Base-by-base conservation (phyloP, 2,888 invertebrate genomes). In the Julus scanicus region DNA sequence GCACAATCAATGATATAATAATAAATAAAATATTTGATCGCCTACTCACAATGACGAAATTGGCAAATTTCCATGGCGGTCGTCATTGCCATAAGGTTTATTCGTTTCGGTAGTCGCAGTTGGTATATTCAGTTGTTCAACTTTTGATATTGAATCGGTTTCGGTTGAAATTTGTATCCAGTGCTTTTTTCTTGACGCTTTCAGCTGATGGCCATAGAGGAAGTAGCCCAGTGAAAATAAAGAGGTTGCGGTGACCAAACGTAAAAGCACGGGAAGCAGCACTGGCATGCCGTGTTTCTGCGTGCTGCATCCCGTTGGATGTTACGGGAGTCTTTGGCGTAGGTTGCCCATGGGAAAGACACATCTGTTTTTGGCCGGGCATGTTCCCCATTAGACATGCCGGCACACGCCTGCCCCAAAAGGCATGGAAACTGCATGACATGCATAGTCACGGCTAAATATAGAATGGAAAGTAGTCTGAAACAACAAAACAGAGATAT, bases 251-350 rank as follows among this genome's bases (percentile, higher is more conserved):
- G 63, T 63, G 63, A 63, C 63, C 63, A 63, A 8, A 17, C 63
- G 63, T n/a, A n/a, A 63, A n/a, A 63, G 63, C 63, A 63, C 63
- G 63, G 63, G 63, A n/a, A 63, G 8, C 63, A 63, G n/a, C 63
- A 17, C n/a, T 17, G 17, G 63, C 63, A 63, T 63, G 63, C 63
- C 63, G 63, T 63, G 63, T 8, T 2, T 63, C 63, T n/a, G 17
- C n/a, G 17, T 63, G 63, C 63, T n/a, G 63, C 63, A 17, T 63
- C 63, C 63, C 63, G 63, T n/a, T 63, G 53, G 53, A 53, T 53
- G 53, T 53, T 53, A 53, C 13, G 15, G 17, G 17, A 53, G 63
- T 6, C n/a, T 63, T 63, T 63, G 63, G 63, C 63, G 63, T n/a
- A 63, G 13, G 53, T 13, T 17, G 9, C 13, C 53, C 53, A 3